Evolutionary conservation across 2,113 vertebrate genomes (phyloP), one percentile per base, ranked within the genome.

Genomic region (Stegostoma tigrinum): DNA sequence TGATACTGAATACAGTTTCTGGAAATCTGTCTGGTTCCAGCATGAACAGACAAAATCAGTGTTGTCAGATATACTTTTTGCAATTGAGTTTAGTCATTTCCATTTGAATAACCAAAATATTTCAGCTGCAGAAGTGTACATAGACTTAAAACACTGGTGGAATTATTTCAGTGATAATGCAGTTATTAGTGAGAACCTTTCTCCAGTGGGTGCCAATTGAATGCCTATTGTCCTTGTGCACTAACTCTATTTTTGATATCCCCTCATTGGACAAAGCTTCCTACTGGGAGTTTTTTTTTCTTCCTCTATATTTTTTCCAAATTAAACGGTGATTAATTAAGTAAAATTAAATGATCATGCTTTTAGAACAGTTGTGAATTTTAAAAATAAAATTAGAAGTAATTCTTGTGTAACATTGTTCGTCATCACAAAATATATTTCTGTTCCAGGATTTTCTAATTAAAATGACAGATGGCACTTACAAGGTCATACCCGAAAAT

Each of bases 401-500:
- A 55, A 61, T n/a, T 61, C n/a, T 8, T 89, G 48, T 52, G 27
- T 89, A 27, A 19, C 19, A 15, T 61, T 61, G n/a, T 23, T 48
- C 55, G 21, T 52, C 23, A 87, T 38, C n/a, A 23, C 66, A 2
- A 66, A 38, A 66, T n/a, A 0, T 93, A 93, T 61, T 55, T 52
- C 61, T 67, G n/a, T 67, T 67, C 30, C 34, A 93, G 89, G 89
- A 93, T 21, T 34, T 93, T 93, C 89, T 93, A 64, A 93, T 93
- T 61, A 93, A 93, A 66, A 93, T 93, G 89, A 93, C 61, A 66
- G 89, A 93, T 67, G 89, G 61, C 89, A 66, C 89, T 38, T 93
- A 93, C 61, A 93, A 93, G 34, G 61, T 93, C 61, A 93, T 93
- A 67, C 89, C 89, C 1, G 61, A 93, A 93, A 93, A 64, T 42